phyloP scores from a whole-genome alignment of 2,888 invertebrate species.

The Acanthosepion lycidas region DNA sequence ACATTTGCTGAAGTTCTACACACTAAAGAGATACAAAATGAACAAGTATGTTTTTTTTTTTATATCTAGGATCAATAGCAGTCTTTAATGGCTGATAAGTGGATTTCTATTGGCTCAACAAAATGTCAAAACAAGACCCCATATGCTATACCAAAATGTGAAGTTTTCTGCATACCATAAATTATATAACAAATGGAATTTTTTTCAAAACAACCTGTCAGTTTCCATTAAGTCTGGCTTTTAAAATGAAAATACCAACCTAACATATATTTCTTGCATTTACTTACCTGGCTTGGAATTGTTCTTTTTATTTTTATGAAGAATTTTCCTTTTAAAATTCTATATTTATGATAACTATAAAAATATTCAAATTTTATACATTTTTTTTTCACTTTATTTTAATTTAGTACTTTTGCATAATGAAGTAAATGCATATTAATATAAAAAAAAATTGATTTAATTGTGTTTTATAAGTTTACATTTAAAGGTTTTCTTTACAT shows the following conservation, averaged over 20 bases:
- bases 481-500: not conserved
- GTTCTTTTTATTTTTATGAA: not conserved
- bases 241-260: not conserved
- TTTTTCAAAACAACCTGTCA: not conserved
- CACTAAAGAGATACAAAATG: slow-evolving; percentile 5
- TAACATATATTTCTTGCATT: not conserved
- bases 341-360: not conserved
- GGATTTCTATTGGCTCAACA: not conserved
- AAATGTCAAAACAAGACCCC: not conserved
- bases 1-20: not conserved
- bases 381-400: not conserved
- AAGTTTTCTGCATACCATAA: not conserved
- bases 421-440: not conserved
- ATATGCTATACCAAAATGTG: not conserved
- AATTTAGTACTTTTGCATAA: not conserved
- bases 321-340: not conserved
- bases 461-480: not conserved
- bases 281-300: not conserved
- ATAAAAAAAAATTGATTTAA: not conserved
- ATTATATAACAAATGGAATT: not conserved
- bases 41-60: not conserved
- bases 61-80: not conserved
- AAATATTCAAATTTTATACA: not conserved
- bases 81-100: not conserved
- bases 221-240: not conserved